Evolutionary conservation across 2,888 invertebrate species (phyloP), one percentile per base, ranked within the genome.

Genomic region (Microctonus brassicae): DNA sequence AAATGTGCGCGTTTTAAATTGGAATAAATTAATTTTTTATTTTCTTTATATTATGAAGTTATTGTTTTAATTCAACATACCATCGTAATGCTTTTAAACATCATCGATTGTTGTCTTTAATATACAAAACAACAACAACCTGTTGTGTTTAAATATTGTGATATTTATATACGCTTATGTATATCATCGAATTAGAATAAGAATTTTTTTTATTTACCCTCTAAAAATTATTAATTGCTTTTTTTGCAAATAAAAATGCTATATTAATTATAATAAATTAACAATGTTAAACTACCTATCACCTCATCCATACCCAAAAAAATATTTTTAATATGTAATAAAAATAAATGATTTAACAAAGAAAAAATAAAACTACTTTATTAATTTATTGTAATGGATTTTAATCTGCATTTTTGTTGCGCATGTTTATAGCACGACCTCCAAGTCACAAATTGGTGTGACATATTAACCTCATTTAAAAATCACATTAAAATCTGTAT

Each of bases 401-500:
- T 63, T n/a, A 24, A 39, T 26, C 6, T 13, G 26, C 1, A 26
- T 47, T 47, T 24, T 58, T 58, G 20, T 33, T 17, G 22, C 24
- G 26, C 6, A 39, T 29, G 20, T 52, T 0, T 11, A 22, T 33
- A 6, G 5, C 4, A 11, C 47, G 61, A 68, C 68, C 61, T 68
- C 68, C 39, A 68, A 13, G 20, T n/a, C 13, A 60, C 52, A n/a
- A n/a, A 29, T 29, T 47, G 22, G 52, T 22, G 42, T 62, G 69
- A 69, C 69, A 69, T 55, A 63, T 69, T 69, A 55, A 69, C 69
- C 69, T 39, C 62, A 69, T 69, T 69, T 26, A 55, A 36, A 39
- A 36, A 26, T 26, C 69, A 62, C 62, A 55, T 69, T 47, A 47
- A 68, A 47, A 34, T 36, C 39, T 17, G 17, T 20, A 52, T 34